These are phyloP conservation scores for Alca torda DNA, from an alignment of 2,797 vertebrate species.

Conservation along the genomic window DNA sequence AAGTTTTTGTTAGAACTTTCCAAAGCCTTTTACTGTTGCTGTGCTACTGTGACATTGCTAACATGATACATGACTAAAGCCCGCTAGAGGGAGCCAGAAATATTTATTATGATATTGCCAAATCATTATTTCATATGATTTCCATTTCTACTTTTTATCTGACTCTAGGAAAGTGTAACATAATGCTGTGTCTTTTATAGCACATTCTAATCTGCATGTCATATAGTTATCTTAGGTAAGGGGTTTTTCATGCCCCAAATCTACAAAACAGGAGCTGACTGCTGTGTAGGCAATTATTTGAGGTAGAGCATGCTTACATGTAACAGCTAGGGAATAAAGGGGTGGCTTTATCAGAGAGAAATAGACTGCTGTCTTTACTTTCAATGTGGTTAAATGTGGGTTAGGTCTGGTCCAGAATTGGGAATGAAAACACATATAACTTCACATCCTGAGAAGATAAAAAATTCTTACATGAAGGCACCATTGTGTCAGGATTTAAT, in stretches of 20 bases:
- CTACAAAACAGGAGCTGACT: neutral
- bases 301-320: neutral
- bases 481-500: neutral
- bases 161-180: neutral
- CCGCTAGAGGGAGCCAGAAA: neutral
- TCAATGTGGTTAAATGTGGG: neutral
- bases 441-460: neutral
- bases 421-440: neutral
- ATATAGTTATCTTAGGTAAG: too few relatives aligned
- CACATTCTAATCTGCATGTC: neutral
- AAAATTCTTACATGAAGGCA: neutral
- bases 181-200: neutral
- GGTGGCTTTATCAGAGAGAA: neutral
- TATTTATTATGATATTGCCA: neutral
- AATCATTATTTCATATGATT: neutral
- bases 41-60: accelerated
- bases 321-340: neutral
- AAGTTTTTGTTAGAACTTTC: neutral
- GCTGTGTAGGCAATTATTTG: neutral
- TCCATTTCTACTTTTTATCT: neutral
- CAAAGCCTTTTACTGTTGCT: neutral
- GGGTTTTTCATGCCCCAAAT: neutral
- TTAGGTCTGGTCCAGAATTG: neutral
- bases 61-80: neutral
- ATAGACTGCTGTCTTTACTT: neutral